Conservation (phyloP, 1,140 invertebrate genomes). For the Cyrtorhinus lividipennis region DNA sequence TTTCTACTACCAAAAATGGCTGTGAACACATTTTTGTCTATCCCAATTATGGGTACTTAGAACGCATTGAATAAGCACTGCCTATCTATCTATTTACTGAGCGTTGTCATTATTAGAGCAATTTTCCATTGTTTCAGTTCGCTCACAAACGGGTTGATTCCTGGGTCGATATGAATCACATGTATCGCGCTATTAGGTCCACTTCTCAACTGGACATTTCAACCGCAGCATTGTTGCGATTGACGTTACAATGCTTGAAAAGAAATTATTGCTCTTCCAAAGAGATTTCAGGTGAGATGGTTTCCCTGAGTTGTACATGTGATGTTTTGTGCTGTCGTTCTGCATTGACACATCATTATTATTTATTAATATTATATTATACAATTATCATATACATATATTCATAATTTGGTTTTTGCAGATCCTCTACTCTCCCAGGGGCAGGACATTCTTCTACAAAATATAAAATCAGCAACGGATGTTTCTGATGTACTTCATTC, state of each 20-base stretch:
- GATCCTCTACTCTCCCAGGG: background rate
- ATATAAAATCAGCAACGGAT: conserved; percentile 15
- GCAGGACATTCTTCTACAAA: conserved; percentile 14
- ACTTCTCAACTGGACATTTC: background rate
- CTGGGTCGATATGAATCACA: background rate
- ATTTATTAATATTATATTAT: too few species aligned
- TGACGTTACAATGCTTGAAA: background rate
- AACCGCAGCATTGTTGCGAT: background rate
- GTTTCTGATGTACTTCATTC: conserved; percentile 17
- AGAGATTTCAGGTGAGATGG: background rate
- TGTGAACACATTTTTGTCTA: too few species aligned
- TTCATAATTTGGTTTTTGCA: background rate
- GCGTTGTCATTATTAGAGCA: too few species aligned
- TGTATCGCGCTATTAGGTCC: background rate
- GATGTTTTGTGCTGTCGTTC: too few species aligned
- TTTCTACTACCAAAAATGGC: too few species aligned
- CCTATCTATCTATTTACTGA: too few species aligned
- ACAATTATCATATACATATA: background rate
- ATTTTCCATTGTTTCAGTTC: too few species aligned
- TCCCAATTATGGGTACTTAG: too few species aligned
- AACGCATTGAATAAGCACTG: too few species aligned
- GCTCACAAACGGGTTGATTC: too few species aligned
- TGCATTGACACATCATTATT: too few species aligned
- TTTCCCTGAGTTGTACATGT: too few species aligned
- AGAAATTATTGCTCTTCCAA: background rate